Percentiles rank a stretch among this genome's conserved stretches.
Evolutionary conservation across 2,888 invertebrate genomes (phyloP).

Genomic region (Venusia cambrica): DNA sequence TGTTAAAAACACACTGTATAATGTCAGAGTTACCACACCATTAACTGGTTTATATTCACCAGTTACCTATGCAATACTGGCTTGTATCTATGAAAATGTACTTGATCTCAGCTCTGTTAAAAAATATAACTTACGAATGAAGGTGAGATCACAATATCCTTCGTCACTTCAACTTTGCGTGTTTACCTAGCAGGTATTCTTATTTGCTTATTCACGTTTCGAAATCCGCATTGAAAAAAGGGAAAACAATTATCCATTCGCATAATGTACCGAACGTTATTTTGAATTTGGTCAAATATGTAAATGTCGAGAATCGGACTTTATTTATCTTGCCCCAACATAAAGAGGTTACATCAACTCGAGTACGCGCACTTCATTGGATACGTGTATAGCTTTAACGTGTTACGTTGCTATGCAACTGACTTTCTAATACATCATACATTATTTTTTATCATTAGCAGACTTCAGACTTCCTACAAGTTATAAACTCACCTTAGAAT

Average conservation of each 20-base stretch:
- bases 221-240: slow-evolving; percentile 9
- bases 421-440: slow-evolving; percentile 73
- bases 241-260: slow-evolving; percentile 33
- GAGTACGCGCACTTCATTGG: slow-evolving; percentile 58
- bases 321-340: slow-evolving; percentile 59
- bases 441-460: slow-evolving; percentile 37
- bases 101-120: slow-evolving; percentile 7
- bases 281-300: slow-evolving; percentile 35
- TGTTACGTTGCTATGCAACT: slow-evolving; percentile 69
- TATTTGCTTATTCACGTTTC: neutral
- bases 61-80: slow-evolving; percentile 41
- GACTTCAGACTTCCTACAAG: slow-evolving; percentile 20
- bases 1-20: too few relatives aligned
- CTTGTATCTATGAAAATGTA: slow-evolving; percentile 27
- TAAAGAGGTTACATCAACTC: slow-evolving; percentile 70
- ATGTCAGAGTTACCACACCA: slow-evolving; percentile 56
- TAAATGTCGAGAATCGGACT: slow-evolving; percentile 48
- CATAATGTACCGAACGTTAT: slow-evolving; percentile 28
- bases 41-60: slow-evolving; percentile 56
- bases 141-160: slow-evolving; percentile 12
- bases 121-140: slow-evolving; percentile 5
- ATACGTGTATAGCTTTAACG: slow-evolving; percentile 64
- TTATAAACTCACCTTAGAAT: slow-evolving; percentile 59
- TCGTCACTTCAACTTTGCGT: slow-evolving; percentile 8
- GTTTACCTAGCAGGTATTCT: slow-evolving; percentile 8